These are phyloP conservation scores for Poeciliopsis infans DNA, from an alignment of 2,797 vertebrate species.

Conservation along the genomic window DNA sequence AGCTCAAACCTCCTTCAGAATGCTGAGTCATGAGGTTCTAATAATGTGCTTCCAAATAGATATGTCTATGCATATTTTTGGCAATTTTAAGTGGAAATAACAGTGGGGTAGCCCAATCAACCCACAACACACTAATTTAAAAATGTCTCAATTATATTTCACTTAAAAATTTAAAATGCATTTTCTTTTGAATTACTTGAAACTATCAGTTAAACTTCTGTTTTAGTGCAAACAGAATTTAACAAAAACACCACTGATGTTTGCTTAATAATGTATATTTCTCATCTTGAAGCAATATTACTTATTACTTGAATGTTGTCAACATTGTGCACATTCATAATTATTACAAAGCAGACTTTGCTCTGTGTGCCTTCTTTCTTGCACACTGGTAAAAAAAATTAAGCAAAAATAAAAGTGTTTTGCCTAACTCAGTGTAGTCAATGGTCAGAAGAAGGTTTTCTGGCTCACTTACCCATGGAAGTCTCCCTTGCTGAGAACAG, in stretches of 20 bases:
- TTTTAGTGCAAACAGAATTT: neutral
- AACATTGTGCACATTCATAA: neutral
- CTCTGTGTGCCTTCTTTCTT: no score
- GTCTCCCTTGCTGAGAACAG: conserved; percentile 62
- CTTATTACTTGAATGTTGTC: no score
- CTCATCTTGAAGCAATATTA: no score
- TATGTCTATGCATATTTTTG: neutral
- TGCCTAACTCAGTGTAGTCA: neutral
- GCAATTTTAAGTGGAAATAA: neutral
- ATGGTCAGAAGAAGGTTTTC: neutral
- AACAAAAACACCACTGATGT: neutral
- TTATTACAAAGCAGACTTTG: no score
- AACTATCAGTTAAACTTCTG: neutral
- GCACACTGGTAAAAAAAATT: no score
- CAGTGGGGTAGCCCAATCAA: neutral
- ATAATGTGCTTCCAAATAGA: neutral
- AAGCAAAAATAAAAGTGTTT: no score
- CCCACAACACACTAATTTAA: neutral
- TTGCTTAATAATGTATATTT: neutral
- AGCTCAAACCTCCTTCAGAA: neutral
- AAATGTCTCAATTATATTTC: neutral
- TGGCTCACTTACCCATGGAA: conserved; percentile 75
- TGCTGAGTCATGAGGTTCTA: neutral
- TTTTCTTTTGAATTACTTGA: neutral
- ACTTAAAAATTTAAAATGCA: neutral